phyloP scores from a whole-genome alignment of 37 sponge, comb jelly and placozoan genomes.

The Theonella swinhoei region DNA sequence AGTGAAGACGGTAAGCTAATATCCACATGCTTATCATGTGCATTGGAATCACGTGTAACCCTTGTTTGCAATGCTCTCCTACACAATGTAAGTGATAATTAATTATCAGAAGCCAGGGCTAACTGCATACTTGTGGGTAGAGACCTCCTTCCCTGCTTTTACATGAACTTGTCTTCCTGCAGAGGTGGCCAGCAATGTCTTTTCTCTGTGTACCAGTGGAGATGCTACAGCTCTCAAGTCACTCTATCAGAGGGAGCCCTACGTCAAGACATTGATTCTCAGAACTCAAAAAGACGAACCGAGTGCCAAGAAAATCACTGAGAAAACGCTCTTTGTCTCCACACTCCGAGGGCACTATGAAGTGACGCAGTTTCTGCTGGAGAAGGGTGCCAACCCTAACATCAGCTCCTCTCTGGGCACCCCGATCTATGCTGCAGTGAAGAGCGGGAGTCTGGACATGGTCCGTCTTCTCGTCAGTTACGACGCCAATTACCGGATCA shows the following conservation, averaged over 20 bases:
- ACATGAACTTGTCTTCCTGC: background rate
- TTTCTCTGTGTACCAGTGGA: constrained; percentile 59
- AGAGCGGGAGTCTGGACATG: constrained; percentile 67
- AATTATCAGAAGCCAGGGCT: too few relatives aligned
- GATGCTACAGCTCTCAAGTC: constrained; percentile 29
- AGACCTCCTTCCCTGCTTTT: constrained; percentile 1
- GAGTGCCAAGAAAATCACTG: constrained; percentile 54
- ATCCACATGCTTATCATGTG: too few relatives aligned
- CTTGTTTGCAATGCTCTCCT: too few relatives aligned
- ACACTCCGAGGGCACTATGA: constrained; percentile 56
- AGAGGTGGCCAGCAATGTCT: constrained; percentile 59
- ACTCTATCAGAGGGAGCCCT: constrained; percentile 34
- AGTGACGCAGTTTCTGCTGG: constrained; percentile 45
- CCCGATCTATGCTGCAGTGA: constrained; percentile 76
- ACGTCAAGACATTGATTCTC: constrained; percentile 32
- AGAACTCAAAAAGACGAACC: constrained; percentile 55
- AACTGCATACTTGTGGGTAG: too few relatives aligned
- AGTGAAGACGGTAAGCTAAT: too few relatives aligned
- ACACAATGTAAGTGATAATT: too few relatives aligned
- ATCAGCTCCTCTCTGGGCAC: constrained; percentile 49
- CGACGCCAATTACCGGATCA: constrained; percentile 56
- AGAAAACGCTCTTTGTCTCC: constrained; percentile 73
- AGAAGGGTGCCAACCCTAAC: constrained; percentile 48
- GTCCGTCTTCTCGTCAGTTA: constrained; percentile 56
- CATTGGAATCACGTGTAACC: too few relatives aligned